Base-by-base conservation (phyloP, 2,113 vertebrate species). In the Lophotis ruficrista region DNA sequence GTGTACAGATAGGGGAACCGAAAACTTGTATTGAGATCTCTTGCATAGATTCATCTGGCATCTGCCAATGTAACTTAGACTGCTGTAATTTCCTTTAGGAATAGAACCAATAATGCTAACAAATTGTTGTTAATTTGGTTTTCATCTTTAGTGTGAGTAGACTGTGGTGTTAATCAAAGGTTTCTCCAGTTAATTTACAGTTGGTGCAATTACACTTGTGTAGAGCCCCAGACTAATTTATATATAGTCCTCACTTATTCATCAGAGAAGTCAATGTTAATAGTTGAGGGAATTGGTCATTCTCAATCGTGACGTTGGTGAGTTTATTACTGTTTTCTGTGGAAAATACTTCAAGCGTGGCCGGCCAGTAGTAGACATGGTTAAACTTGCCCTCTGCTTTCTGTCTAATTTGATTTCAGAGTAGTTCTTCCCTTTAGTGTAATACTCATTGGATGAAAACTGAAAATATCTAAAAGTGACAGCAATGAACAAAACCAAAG, bases 331-430 rank as follows among this genome's bases (percentile, higher is more conserved):
- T 60, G 70, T 72, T 66, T 87, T 91, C 89, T 64, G 22, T 68
- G 91, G 93, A 58, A 80, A 96, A 83, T 24, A 66, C 41, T 68
- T 48, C 58, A 73, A 91, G 64, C 4, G n/a, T 22, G 8, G 30
- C 65, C 92, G 51, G 9, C 84, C 45, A 83, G 35, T 57, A 87
- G 19, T 73, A 41, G 50, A 35, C 37, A 6, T 72, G 69, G 62
- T 94, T 93, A 94, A 96, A 94, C 92, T 79, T 89, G 65, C 58
- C 87, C 50, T 87, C 80, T 82, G 79, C 90, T 96, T 97, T 92
- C 62, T 30, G 78, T 84, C 54, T 97, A 33, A 88, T 62, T 82
- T 86, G 57, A 87, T 94, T 80, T 78, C 35, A 72, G 1, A 72
- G 9, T 50, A 64, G 25, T 64, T 92, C 45, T 76, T 87, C 58